These are phyloP conservation scores for Aromia moschata DNA, from an alignment of 2,888 invertebrate species.

Conservation along the genomic window DNA sequence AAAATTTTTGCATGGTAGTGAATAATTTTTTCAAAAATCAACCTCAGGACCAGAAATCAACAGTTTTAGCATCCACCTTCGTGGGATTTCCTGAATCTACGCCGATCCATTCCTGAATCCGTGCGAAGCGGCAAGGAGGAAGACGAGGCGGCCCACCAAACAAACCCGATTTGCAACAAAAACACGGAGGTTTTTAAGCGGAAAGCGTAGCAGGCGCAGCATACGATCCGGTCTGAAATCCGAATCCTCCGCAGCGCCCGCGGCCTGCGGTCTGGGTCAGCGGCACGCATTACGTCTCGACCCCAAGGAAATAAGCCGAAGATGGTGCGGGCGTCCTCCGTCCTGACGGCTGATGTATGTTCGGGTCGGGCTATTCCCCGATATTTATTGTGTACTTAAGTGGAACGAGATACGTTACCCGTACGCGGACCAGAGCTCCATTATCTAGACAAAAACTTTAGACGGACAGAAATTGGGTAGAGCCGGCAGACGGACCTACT, in stretches of 20 bases:
- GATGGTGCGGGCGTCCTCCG: conserved; percentile 51
- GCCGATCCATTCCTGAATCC: too few species aligned
- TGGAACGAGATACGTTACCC: conserved; percentile 57
- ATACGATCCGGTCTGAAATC: conserved; percentile 4
- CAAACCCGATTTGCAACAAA: conserved; percentile 1
- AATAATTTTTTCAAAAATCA: too few species aligned
- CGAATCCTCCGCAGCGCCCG: conserved; percentile 17
- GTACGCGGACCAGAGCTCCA: conserved; percentile 47
- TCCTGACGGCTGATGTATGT: conserved; percentile 59
- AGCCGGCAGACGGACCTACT: too few species aligned
- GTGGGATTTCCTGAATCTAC: too few species aligned
- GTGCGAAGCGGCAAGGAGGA: too few species aligned
- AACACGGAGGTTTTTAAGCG: not conserved
- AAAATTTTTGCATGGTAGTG: too few species aligned
- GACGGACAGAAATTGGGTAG: conserved; percentile 18
- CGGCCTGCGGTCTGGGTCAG: conserved; percentile 44
- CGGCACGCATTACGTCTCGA: conserved; percentile 55
- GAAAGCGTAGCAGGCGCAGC: conserved; percentile 6
- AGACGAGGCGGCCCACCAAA: not conserved
- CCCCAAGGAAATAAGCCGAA: conserved; percentile 60
- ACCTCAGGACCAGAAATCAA: too few species aligned
- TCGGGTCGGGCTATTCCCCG: conserved; percentile 59
- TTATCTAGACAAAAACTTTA: conserved; percentile 53
- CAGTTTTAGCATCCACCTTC: too few species aligned
- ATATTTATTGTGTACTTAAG: conserved; percentile 64